Conservation (phyloP, 2,888 invertebrate species). For the Drosophila picticornis region DNA sequence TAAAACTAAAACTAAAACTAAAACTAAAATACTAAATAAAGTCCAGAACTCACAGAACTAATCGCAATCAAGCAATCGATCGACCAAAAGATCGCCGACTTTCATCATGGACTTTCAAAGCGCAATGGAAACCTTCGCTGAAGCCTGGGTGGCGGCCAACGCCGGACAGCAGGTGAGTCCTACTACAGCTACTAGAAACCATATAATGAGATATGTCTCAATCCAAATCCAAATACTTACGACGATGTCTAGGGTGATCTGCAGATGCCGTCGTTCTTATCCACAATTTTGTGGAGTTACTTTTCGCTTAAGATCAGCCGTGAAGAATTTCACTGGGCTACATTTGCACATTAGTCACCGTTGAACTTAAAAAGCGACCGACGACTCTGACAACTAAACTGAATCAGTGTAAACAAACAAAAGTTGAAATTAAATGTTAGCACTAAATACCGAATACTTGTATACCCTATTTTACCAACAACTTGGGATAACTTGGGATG, state of each 20-base stretch:
- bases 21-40: slow-evolving; percentile 10
- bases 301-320: slow-evolving; percentile 29
- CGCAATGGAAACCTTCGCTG: slow-evolving; percentile 99
- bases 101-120: slow-evolving; percentile 96
- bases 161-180: slow-evolving; percentile 89
- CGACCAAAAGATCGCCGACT: slow-evolving; percentile 1
- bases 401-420: slow-evolving; percentile 51
- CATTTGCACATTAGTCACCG: slow-evolving; percentile 44
- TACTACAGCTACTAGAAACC: no score
- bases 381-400: slow-evolving; percentile 22
- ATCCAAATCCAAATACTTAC: background rate
- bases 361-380: slow-evolving; percentile 20
- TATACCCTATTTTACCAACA: slow-evolving; percentile 22
- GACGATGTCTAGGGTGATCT: background rate
- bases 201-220: background rate
- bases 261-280: slow-evolving; percentile 7
- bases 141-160: slow-evolving; percentile 98
- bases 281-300: background rate
- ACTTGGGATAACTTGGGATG: background rate
- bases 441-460: background rate
- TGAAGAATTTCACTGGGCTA: slow-evolving; percentile 36
- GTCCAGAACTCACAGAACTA: slow-evolving; percentile 16
- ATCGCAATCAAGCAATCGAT: slow-evolving; percentile 7
- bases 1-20: slow-evolving; percentile 19
- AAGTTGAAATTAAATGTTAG: background rate